phyloP scores from a whole-genome alignment of 2,797 vertebrate genomes.

The Ptychobarbus kaznakovi region DNA sequence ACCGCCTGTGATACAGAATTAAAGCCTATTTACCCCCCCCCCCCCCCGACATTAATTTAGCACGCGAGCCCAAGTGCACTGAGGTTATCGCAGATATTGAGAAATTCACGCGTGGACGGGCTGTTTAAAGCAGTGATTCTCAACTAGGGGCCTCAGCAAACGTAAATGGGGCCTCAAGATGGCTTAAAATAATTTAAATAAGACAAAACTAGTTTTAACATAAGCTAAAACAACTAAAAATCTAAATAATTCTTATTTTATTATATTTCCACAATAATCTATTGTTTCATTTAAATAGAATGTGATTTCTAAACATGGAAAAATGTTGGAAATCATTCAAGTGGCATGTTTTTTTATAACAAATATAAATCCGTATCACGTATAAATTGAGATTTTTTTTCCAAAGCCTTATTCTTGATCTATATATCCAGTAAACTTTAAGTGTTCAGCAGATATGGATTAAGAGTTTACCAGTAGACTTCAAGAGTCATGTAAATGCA shows the following conservation, averaged over 20 bases:
- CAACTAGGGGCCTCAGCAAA: neutral
- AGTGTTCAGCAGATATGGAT: no score
- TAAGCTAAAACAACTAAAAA: neutral
- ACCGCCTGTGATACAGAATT: slow-evolving; percentile 57
- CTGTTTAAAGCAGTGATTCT: neutral
- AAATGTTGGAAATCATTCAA: neutral
- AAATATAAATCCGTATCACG: neutral
- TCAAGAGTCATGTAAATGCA: neutral
- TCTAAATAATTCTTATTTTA: neutral
- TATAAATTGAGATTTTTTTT: neutral
- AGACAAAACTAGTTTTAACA: neutral
- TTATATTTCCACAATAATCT: neutral
- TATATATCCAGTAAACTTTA: neutral
- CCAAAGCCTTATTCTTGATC: neutral
- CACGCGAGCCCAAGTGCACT: slow-evolving; percentile 74
- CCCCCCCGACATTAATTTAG: slow-evolving; percentile 77
- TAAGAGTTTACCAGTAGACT: neutral
- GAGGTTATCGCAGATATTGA: slow-evolving; percentile 69
- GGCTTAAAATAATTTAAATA: neutral
- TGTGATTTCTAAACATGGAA: neutral
- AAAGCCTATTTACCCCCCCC: slow-evolving; percentile 69
- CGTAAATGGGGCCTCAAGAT: neutral
- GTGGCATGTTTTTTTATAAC: neutral
- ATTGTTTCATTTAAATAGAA: no score
- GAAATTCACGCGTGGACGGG: neutral